These are phyloP conservation scores for Balanococcus diminutus DNA, from an alignment of 2,888 invertebrate genomes.

Conservation along the genomic window DNA sequence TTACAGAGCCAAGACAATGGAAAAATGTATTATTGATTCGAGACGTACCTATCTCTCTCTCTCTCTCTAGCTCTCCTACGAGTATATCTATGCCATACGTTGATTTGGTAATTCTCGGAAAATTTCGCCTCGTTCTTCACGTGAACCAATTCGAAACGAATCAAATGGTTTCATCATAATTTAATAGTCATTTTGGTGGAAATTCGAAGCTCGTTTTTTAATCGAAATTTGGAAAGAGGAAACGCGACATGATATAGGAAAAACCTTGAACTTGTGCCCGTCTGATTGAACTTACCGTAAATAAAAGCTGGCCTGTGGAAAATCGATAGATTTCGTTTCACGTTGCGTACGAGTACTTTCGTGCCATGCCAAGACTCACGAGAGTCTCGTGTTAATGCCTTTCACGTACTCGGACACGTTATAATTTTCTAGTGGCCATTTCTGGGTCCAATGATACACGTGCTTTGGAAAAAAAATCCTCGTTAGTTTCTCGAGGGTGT, in stretches of 20 bases:
- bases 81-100: background rate
- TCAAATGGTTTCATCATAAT: no score
- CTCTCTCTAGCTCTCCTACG: background rate
- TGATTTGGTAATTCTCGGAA: constrained; percentile 15
- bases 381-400: background rate
- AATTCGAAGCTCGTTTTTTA: no score
- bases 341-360: no score
- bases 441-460: background rate
- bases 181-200: no score
- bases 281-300: constrained; percentile 27
- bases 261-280: constrained; percentile 23
- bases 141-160: background rate
- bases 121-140: background rate
- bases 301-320: background rate
- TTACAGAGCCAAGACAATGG: constrained; percentile 13
- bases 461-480: background rate
- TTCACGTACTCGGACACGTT: background rate
- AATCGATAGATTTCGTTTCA: background rate
- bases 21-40: constrained; percentile 41
- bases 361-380: background rate
- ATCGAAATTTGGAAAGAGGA: no score
- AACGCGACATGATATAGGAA: background rate
- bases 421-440: background rate
- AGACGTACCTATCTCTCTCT: background rate
- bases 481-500: background rate